These are phyloP conservation scores for Plotosus lineatus DNA, from an alignment of 2,113 vertebrate genomes.

Conservation along the genomic window DNA sequence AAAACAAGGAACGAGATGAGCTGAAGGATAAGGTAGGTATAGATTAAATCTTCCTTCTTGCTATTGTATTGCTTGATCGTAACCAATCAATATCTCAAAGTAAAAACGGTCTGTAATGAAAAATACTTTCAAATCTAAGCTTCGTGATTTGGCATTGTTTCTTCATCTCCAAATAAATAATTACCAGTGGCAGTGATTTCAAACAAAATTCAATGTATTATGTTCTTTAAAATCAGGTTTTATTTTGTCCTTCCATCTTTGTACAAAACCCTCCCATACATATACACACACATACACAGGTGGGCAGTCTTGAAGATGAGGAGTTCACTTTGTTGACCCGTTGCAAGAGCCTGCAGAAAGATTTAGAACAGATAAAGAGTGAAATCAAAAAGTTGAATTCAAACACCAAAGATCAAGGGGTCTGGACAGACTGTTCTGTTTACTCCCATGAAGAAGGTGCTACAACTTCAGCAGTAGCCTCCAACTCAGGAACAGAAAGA, in stretches of 20 bases:
- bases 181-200: too few relatives aligned
- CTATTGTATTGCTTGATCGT: neutral
- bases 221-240: neutral
- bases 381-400: neutral
- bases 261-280: too few relatives aligned
- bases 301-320: slow-evolving; percentile 74
- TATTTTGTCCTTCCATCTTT: neutral
- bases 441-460: neutral
- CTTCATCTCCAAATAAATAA: neutral
- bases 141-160: too few relatives aligned
- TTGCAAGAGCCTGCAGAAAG: slow-evolving; percentile 78
- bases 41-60: neutral
- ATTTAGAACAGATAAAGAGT: slow-evolving; percentile 60
- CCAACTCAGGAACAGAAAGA: too few relatives aligned
- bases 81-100: neutral
- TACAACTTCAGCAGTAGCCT: slow-evolving; percentile 16
- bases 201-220: neutral
- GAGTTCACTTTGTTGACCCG: slow-evolving; percentile 72
- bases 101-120: neutral
- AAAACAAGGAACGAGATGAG: slow-evolving; percentile 73
- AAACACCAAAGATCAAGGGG: neutral
- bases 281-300: too few relatives aligned
- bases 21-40: slow-evolving; percentile 75
- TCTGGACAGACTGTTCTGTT: neutral
- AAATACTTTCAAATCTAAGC: too few relatives aligned